Percentiles rank a stretch among this genome's conserved stretches.
phyloP scores from a whole-genome alignment of 1,140 invertebrate genomes.

The Drosophila nigromelanica region DNA sequence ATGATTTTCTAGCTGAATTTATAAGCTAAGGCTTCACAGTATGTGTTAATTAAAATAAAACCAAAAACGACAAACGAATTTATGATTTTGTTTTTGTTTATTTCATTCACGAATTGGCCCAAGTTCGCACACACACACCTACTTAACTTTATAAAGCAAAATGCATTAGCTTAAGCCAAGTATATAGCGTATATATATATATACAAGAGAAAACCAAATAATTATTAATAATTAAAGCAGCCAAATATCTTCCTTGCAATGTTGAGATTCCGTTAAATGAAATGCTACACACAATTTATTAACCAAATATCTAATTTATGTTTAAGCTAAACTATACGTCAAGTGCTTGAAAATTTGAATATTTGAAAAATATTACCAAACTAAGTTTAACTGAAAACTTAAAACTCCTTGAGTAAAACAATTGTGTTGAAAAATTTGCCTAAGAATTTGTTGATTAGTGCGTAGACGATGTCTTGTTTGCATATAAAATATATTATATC shows the following conservation, averaged over 20 bases:
- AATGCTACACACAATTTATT: conserved; percentile 74
- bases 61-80: conserved; percentile 40
- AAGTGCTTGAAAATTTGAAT: conserved; percentile 69
- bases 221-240: conserved; percentile 30
- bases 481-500: conserved; percentile 32
- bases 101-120: conserved; percentile 3
- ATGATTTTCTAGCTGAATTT: conserved; percentile 75
- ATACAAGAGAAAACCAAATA: not conserved
- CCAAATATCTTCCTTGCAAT: conserved; percentile 80
- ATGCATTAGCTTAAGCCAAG: conserved; percentile 38
- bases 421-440: conserved; percentile 38
- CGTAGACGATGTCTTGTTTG: conserved; percentile 68
- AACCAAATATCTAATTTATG: conserved; percentile 50
- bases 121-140: conserved; percentile 8
- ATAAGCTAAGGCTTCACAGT: conserved; percentile 59
- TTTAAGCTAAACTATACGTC: conserved; percentile 67
- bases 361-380: conserved; percentile 46
- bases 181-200: conserved; percentile 4
- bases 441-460: conserved; percentile 75
- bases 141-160: conserved; percentile 21
- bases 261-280: conserved; percentile 74
- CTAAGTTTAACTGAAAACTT: conserved; percentile 25
- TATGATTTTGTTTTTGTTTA: conserved; percentile 51
- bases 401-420: conserved; percentile 13
- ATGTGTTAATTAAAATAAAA: conserved; percentile 52